Evolutionary conservation across 2,797 vertebrate genomes (phyloP), one percentile per base, ranked within the genome.

Genomic region (Aselliscus stoliczkanus): DNA sequence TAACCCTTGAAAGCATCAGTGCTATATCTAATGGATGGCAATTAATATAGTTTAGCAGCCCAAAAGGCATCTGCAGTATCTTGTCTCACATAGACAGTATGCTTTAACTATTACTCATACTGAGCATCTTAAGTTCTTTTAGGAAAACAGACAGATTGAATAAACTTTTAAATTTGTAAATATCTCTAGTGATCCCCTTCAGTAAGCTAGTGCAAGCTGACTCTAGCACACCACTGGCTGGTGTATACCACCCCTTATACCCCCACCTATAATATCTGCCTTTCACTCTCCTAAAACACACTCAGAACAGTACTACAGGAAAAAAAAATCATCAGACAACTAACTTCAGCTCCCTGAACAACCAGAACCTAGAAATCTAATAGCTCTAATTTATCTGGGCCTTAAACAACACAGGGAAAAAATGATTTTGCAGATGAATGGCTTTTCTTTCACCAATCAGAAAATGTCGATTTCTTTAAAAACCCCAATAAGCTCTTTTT

Each of bases 391-490:
- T 93, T 93, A 76, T 92, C 56, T 87, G 52, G 29, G 42, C 58
- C 37, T 93, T 58, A 89, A 67, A 96, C 14, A 75, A 11, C 80
- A 64, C 17, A 88, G 64, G 29, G 18, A 52, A 54, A 54, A 91
- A 85, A 60, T 81, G 37, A 87, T 96, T 95, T 90, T 88, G 39
- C 10, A 47, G 4, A 83, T 87, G 31, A 88, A 93, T 82, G 70
- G 65, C 18, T 50, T 90, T 89, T 83, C 65, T 79, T 89, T 89
- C 75, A 65, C 56, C 37, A 82, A 77, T 92, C 50, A 87, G 31
- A 92, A 94, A 96, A 83, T 52, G 56, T 27, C 52, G 79, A 37
- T 79, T 93, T 90, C 56, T 97, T 86, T 56, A 62, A 96, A 97
- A 90, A 47, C 10, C n/a, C 47, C 47, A 76, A 65, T 80, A 93